Conservation (phyloP, 2,113 vertebrate genomes). For the Muntiacus reevesi region DNA sequence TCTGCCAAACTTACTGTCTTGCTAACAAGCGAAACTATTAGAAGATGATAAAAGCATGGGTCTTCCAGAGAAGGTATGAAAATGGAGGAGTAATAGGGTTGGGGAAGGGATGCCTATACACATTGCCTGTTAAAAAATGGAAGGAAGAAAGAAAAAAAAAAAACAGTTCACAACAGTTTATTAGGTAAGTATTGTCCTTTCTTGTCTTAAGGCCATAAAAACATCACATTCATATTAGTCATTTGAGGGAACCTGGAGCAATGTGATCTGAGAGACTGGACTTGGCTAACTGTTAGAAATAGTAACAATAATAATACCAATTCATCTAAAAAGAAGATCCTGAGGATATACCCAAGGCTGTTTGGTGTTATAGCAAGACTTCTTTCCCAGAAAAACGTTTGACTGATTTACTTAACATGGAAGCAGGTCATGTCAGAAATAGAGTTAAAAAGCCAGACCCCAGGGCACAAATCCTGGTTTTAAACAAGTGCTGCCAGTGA, state of each 20-base stretch:
- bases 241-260: not conserved
- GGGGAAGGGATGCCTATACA: not conserved
- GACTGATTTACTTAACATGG: not conserved
- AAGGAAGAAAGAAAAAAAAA: not conserved
- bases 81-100: not conserved
- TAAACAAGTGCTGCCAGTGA: not conserved
- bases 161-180: not conserved
- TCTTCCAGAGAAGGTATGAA: not conserved
- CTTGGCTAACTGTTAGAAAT: not conserved
- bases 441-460: not conserved
- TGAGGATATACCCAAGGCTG: not conserved
- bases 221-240: not conserved
- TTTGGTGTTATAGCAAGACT: not conserved
- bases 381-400: not conserved
- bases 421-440: not conserved
- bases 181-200: not conserved
- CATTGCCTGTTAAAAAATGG: not conserved
- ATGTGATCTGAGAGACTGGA: not conserved
- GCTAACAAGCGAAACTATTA: not conserved
- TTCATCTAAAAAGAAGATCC: not conserved
- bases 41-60: not conserved
- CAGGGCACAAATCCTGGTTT: not conserved
- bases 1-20: not conserved
- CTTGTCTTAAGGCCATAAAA: not conserved
- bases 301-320: not conserved